Conservation (phyloP, 92 coral and sea anemone genomes). For the Pocillopora meandrina region DNA sequence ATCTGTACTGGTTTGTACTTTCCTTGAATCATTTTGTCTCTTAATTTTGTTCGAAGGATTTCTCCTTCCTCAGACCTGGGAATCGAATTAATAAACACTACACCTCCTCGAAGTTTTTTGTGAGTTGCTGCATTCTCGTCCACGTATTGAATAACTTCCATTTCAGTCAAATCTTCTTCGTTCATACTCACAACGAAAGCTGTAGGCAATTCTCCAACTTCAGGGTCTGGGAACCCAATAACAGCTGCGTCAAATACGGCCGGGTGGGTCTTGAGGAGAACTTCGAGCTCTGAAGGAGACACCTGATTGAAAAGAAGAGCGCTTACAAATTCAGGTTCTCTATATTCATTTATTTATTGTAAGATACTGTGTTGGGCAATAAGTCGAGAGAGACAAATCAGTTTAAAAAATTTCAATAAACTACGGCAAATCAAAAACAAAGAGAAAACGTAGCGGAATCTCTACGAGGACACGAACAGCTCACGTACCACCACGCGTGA, state of each 20-base stretch:
- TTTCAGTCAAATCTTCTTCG: constrained; percentile 57
- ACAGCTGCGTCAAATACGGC: constrained; percentile 85
- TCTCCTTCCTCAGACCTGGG: constrained; percentile 75
- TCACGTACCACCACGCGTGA: too few species aligned
- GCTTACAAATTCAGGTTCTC: too few species aligned
- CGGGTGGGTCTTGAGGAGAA: constrained; percentile 76
- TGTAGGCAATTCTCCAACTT: constrained; percentile 73
- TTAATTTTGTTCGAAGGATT: constrained; percentile 65
- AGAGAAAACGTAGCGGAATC: too few species aligned
- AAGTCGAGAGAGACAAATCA: too few species aligned
- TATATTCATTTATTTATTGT: too few species aligned
- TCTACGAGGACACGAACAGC: too few species aligned
- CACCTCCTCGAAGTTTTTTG: constrained; percentile 72
- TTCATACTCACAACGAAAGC: constrained; percentile 69
- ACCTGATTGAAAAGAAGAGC: constrained; percentile 42
- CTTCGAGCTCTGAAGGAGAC: constrained; percentile 78
- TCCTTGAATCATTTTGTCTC: constrained; percentile 36
- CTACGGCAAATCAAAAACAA: too few species aligned
- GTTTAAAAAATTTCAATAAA: too few species aligned
- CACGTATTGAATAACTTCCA: constrained; percentile 63
- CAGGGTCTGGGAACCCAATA: constrained; percentile 77
- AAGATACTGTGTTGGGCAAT: too few species aligned
- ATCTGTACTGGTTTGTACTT: constrained; percentile 9
- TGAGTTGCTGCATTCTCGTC: constrained; percentile 63
- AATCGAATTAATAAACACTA: constrained; percentile 68